Conservation (phyloP, 2,888 invertebrate species). For the Nomada goodeniana region DNA sequence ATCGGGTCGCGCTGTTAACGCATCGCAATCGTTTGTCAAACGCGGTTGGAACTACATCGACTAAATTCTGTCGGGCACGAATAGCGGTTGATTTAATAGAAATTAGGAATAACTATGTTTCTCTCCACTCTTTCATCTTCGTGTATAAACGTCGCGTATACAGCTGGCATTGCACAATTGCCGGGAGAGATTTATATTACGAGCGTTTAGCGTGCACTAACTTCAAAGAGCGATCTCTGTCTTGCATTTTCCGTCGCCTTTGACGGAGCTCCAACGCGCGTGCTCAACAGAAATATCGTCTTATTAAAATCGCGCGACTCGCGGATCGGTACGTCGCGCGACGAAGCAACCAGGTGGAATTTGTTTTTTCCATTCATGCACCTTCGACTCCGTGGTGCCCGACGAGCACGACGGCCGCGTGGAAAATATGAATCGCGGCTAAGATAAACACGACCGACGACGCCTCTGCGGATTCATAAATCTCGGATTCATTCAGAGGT, state of each 20-base stretch:
- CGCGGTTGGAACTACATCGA: too few species aligned
- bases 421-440: slow-evolving; percentile 47
- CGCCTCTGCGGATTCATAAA: slow-evolving; percentile 49
- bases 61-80: not conserved
- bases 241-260: not conserved
- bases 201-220: not conserved
- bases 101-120: not conserved
- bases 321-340: not conserved
- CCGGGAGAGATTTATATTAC: slow-evolving; percentile 19
- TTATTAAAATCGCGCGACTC: not conserved
- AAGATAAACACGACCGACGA: slow-evolving; percentile 45
- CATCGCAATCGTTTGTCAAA: not conserved
- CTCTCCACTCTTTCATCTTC: not conserved
- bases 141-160: not conserved
- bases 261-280: not conserved
- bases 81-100: not conserved
- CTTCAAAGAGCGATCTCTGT: not conserved
- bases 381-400: slow-evolving; percentile 15
- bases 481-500: slow-evolving; percentile 53
- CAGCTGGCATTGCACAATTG: slow-evolving; percentile 15
- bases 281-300: too few species aligned
- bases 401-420: slow-evolving; percentile 26
- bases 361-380: slow-evolving; percentile 20
- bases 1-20: slow-evolving; percentile 6
- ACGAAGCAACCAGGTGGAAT: too few species aligned